Evolutionary conservation across 2,888 invertebrate genomes (phyloP).

Genomic region (Omphaloscelis lunosa): DNA sequence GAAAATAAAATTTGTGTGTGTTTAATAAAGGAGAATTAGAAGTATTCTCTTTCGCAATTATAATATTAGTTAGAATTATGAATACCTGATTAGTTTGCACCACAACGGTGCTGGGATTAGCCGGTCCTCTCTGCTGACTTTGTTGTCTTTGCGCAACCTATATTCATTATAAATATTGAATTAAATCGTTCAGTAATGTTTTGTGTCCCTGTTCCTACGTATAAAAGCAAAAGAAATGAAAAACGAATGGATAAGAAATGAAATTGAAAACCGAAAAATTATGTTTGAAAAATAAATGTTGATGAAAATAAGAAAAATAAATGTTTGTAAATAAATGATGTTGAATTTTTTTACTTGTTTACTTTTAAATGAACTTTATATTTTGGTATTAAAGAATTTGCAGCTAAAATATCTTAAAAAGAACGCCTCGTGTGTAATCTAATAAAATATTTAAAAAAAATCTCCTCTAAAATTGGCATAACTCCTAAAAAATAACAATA

Average conservation of each 20-base stretch:
- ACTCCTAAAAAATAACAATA: constrained; percentile 32
- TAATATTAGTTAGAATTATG: not conserved
- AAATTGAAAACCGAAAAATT: not conserved
- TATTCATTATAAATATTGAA: constrained; percentile 48
- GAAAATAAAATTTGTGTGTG: too few species aligned
- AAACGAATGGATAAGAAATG: not conserved
- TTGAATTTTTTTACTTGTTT: not conserved
- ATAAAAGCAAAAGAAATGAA: constrained; percentile 10
- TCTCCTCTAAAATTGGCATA: not conserved
- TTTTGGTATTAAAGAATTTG: not conserved
- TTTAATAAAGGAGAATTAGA: not conserved
- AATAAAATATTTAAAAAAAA: too few species aligned
- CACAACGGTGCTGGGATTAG: constrained; percentile 74
- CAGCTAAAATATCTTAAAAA: not conserved
- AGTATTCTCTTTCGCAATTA: too few species aligned
- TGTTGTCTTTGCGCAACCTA: constrained; percentile 89
- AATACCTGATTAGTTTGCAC: constrained; percentile 70
- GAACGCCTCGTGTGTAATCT: not conserved
- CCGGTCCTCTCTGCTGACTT: constrained; percentile 83
- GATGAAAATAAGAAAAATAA: not conserved
- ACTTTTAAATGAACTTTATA: not conserved
- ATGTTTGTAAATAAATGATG: not conserved
- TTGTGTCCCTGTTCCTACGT: constrained; percentile 38
- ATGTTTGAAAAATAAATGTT: not conserved
- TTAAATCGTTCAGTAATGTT: not conserved